A percentile compares a stretch with the other conserved stretches of the same genome.
Conservation (phyloP, 2,797 vertebrate genomes). For the Passerculus sandwichensis region DNA sequence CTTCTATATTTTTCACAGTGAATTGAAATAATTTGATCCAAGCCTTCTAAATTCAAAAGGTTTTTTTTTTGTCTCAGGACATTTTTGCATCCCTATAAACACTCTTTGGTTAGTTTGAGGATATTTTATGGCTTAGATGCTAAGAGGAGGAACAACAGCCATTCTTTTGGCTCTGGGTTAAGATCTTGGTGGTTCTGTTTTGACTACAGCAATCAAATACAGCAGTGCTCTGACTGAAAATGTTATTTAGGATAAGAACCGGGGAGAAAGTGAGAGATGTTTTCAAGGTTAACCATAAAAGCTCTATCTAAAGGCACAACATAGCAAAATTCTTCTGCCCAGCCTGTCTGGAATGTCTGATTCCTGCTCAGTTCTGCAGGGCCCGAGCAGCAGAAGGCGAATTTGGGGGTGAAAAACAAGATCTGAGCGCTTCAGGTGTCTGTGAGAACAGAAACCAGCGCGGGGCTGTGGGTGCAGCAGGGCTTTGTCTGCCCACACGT, state of each 20-base stretch:
- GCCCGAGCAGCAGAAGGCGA: background rate
- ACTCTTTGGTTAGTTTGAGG: background rate
- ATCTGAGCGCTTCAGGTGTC: background rate
- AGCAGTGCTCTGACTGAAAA: background rate
- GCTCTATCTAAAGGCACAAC: background rate
- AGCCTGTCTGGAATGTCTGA: background rate
- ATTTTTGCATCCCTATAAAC: background rate
- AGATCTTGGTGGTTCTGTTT: constrained; percentile 29
- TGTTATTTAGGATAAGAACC: background rate
- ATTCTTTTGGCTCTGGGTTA: background rate
- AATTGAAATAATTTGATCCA: background rate
- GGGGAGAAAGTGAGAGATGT: constrained; percentile 26
- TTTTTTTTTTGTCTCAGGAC: background rate
- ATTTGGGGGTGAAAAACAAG: background rate
- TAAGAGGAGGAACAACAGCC: background rate
- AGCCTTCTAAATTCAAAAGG: background rate
- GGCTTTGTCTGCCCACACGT: background rate
- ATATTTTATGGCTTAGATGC: background rate
- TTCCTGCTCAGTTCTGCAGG: background rate
- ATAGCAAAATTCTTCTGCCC: background rate
- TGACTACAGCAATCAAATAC: background rate
- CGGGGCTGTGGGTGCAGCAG: background rate
- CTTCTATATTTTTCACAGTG: background rate
- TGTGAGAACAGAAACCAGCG: background rate
- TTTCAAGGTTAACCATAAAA: constrained; percentile 21